Base-by-base conservation (phyloP, 2,888 invertebrate species). In the Drosophila putrida region DNA sequence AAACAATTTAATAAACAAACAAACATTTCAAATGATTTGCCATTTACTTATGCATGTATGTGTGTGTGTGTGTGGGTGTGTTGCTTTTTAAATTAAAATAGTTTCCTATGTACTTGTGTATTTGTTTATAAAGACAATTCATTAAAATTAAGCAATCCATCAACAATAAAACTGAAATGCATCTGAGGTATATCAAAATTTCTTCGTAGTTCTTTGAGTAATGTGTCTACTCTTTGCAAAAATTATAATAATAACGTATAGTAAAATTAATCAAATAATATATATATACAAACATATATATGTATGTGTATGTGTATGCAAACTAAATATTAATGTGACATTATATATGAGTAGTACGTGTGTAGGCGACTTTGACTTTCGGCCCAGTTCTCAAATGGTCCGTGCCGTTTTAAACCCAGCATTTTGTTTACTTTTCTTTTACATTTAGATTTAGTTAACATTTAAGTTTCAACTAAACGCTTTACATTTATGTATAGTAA, bases 161-260 rank as follows among this genome's bases (percentile, higher is more conserved):
- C 81, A 87, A 90, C 81, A 86, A 89, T 91, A 89, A 90, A 92
- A 92, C 91, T 91, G 92, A 91, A 91, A 92, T 91, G 92, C 92
- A 90, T 91, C 87, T 91, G 92, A 92, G 92, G 92, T 91, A 92
- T 91, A 91, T 91, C 88, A 91, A 91, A 92, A 90, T 92, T 92
- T 90, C 91, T 90, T 90, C 90, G 81, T 91, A 89, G 91, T 91
- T 90, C 82, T 74, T 80, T 90, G 81, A 87, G 85, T 81, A 80
- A 71, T 63, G 46, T 57, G 38, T 51, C 41, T 78, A 71, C 85
- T 77, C 83, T 69, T 66, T 63, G 86, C 88, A 71, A 89, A 87
- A 78, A 73, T 66, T 66, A 70, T 75, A 59, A 60, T 75, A 59
- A 60, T 43, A 51, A 58, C 69, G 54, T 55, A 36, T 44, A 41